Conservation (phyloP, 2,797 vertebrate species). For the Hydrophis major region DNA sequence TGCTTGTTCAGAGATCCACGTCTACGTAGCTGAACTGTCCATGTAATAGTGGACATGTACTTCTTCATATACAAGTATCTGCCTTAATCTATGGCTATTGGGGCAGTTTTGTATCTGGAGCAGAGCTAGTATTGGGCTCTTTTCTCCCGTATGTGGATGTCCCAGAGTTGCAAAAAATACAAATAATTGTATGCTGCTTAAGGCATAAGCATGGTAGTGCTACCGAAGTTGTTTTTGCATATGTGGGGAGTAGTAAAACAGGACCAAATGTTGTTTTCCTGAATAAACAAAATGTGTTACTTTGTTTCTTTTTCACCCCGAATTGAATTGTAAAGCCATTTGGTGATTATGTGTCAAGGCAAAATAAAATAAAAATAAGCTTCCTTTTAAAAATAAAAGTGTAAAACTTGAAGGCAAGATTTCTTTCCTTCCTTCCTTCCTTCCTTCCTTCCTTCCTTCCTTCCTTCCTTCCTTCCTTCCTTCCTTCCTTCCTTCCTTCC, state of each 20-base stretch:
- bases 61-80: background rate
- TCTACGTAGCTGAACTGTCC: background rate
- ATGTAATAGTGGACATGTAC: background rate
- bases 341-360: background rate
- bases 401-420: background rate
- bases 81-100: background rate
- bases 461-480: background rate
- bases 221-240: background rate
- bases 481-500: background rate
- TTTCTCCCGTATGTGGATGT: no score
- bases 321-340: constrained; percentile 1
- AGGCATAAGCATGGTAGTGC: background rate
- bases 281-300: background rate
- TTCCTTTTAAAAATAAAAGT: background rate
- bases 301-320: background rate
- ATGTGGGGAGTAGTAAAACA: background rate
- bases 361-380: background rate
- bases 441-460: background rate
- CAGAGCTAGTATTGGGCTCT: background rate
- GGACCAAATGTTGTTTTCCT: background rate
- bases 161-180: background rate
- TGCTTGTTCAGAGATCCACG: background rate
- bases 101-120: background rate
- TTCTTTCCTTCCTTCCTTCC: background rate
- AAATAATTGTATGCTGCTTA: background rate